These are phyloP conservation scores for Oceanodroma leucorhoa DNA, from an alignment of 2,797 vertebrate genomes.

Conservation along the genomic window DNA sequence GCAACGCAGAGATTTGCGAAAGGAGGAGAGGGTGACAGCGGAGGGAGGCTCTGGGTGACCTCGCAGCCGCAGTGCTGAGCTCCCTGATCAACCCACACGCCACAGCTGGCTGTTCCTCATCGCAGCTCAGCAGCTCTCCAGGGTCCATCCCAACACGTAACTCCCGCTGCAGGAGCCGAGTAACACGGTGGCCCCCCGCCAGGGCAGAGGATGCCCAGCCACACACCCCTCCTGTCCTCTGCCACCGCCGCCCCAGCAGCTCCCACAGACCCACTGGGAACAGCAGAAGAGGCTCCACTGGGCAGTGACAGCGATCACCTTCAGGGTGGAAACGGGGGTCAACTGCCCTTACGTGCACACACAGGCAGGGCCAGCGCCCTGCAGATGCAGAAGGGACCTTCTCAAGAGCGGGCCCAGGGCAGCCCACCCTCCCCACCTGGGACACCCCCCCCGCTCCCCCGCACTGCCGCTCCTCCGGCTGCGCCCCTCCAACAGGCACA, in stretches of 20 bases:
- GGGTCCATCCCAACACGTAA: fast-evolving
- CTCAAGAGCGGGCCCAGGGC: fast-evolving
- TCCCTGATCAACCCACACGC: fast-evolving
- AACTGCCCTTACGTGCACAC: fast-evolving
- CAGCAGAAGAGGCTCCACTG: background rate
- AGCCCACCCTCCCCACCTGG: background rate
- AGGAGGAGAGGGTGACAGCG: background rate
- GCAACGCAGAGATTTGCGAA: background rate
- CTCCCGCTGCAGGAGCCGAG: background rate
- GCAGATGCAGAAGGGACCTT: background rate
- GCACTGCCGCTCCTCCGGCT: fast-evolving
- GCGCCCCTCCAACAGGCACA: background rate
- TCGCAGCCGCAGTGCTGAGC: fast-evolving
- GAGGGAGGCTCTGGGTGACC: background rate
- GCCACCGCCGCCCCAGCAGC: fast-evolving
- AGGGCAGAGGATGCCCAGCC: background rate
- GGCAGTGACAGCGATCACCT: fast-evolving
- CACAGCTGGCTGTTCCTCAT: background rate
- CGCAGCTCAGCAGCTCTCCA: background rate
- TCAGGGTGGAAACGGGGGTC: fast-evolving
- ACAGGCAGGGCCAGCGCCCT: fast-evolving
- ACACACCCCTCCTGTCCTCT: fast-evolving
- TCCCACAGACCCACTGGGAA: background rate
- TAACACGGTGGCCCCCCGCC: fast-evolving
- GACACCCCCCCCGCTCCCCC: too few relatives aligned